Percentiles rank a stretch among this genome's conserved stretches.
phyloP scores from a whole-genome alignment of 2,888 invertebrate genomes.

The Eristalis intricaria region DNA sequence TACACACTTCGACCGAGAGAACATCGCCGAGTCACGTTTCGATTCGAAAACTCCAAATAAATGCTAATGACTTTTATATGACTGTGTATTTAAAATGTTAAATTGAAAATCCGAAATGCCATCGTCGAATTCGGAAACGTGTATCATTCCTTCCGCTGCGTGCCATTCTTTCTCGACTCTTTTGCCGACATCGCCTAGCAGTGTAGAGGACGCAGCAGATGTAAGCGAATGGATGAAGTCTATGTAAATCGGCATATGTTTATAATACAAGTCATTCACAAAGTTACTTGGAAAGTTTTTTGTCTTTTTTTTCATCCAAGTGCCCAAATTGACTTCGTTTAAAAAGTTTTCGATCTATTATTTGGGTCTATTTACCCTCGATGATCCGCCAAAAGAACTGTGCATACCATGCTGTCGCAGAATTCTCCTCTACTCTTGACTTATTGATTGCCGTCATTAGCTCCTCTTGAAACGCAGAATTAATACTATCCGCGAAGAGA shows the following conservation, averaged over 20 bases:
- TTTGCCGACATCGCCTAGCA: not conserved
- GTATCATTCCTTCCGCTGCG: too few relatives aligned
- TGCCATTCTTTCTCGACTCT: too few relatives aligned
- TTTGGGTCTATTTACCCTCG: conserved; percentile 23
- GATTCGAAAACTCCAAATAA: not conserved
- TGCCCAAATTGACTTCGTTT: conserved; percentile 34
- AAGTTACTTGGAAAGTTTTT: conserved; percentile 35
- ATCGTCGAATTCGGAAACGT: too few relatives aligned
- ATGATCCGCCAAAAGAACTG: conserved; percentile 12
- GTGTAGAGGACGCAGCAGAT: not conserved
- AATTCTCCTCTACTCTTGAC: conserved; percentile 12
- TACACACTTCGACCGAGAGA: not conserved
- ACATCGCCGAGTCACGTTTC: not conserved
- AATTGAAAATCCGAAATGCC: not conserved
- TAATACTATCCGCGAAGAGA: conserved; percentile 13
- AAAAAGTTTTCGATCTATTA: conserved; percentile 38
- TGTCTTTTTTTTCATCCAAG: not conserved
- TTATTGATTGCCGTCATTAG: conserved; percentile 54
- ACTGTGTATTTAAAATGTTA: not conserved
- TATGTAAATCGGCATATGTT: not conserved
- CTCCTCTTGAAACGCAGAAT: conserved; percentile 28
- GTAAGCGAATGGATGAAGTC: not conserved
- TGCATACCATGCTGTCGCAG: conserved; percentile 11
- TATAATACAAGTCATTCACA: not conserved
- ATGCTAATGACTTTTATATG: not conserved